phyloP scores from a whole-genome alignment of 2,888 invertebrate species.

The Drosophila meridionalis region DNA sequence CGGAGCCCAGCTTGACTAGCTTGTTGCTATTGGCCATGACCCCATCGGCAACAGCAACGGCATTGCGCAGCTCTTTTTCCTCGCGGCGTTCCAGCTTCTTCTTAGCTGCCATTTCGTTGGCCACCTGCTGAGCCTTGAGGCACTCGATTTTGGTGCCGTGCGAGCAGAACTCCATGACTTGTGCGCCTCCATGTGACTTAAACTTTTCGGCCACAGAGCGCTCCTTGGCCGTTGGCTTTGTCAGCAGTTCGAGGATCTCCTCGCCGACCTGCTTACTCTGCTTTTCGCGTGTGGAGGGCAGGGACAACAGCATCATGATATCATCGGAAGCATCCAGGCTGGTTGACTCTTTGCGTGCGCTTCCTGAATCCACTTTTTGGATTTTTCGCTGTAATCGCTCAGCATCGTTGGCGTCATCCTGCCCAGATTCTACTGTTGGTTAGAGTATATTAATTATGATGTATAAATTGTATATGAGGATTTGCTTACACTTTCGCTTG shows the following conservation, averaged over 20 bases:
- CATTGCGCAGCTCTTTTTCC: slow-evolving; percentile 58
- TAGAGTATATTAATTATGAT: background rate
- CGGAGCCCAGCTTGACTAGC: slow-evolving; percentile 57
- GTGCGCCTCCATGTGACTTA: slow-evolving; percentile 96
- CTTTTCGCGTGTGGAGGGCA: slow-evolving; percentile 96
- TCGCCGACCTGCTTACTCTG: slow-evolving; percentile 98
- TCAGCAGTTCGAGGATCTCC: slow-evolving; percentile 96
- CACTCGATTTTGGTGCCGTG: slow-evolving; percentile 98
- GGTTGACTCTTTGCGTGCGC: slow-evolving; percentile 73
- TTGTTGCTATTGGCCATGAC: slow-evolving; percentile 29
- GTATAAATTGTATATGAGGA: background rate
- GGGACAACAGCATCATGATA: slow-evolving; percentile 87
- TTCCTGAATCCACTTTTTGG: slow-evolving; percentile 68
- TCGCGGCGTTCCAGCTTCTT: slow-evolving; percentile 78
- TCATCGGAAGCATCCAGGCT: slow-evolving; percentile 87
- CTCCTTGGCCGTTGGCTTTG: slow-evolving; percentile 98
- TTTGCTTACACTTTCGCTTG: slow-evolving; percentile 85
- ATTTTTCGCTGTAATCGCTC: slow-evolving; percentile 70
- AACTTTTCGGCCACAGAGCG: slow-evolving; percentile 97
- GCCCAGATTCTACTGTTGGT: slow-evolving; percentile 62
- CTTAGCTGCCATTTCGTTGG: slow-evolving; percentile 83
- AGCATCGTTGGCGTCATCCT: slow-evolving; percentile 62
- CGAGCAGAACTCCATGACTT: slow-evolving; percentile 98
- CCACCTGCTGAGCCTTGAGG: slow-evolving; percentile 85
- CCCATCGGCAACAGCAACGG: slow-evolving; percentile 39